Percentiles rank a stretch among this genome's conserved stretches.
These are phyloP conservation scores for Drosophila affinis DNA, from an alignment of 2,888 invertebrate species.

Conservation along the genomic window DNA sequence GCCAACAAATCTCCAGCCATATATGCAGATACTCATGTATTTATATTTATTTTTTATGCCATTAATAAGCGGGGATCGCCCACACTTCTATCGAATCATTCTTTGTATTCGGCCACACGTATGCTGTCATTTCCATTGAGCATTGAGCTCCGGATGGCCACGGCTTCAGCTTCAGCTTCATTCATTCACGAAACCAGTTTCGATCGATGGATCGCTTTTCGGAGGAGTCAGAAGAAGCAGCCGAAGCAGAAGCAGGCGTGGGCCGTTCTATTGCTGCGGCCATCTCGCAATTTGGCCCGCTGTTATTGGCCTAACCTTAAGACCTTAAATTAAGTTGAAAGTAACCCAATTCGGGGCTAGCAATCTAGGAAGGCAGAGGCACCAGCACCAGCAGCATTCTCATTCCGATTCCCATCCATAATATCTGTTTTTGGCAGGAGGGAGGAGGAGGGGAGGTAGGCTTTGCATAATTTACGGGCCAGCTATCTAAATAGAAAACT, in stretches of 20 bases:
- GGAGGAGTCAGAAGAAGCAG: slow-evolving; percentile 10
- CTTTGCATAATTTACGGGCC: slow-evolving; percentile 61
- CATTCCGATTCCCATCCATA: slow-evolving; percentile 36
- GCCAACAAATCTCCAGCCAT: slow-evolving; percentile 10
- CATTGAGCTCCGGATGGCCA: slow-evolving; percentile 37
- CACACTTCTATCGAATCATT: slow-evolving; percentile 47
- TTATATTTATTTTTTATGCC: slow-evolving; percentile 27
- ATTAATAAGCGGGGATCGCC: slow-evolving; percentile 67
- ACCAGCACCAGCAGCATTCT: slow-evolving; percentile 30
- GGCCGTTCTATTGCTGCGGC: slow-evolving; percentile 50
- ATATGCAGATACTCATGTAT: neutral
- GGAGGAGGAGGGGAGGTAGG: slow-evolving; percentile 40
- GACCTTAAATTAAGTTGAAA: slow-evolving; percentile 74
- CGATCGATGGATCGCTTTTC: slow-evolving; percentile 7
- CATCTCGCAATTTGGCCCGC: slow-evolving; percentile 33
- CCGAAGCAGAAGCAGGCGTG: slow-evolving; percentile 56
- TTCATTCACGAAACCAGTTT: slow-evolving; percentile 60
- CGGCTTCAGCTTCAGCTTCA: slow-evolving; percentile 7
- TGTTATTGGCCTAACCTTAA: slow-evolving; percentile 65
- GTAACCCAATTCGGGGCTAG: slow-evolving; percentile 74
- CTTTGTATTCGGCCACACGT: slow-evolving; percentile 60
- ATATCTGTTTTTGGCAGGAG: slow-evolving; percentile 44
- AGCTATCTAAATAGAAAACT: slow-evolving; percentile 64
- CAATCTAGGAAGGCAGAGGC: slow-evolving; percentile 20
- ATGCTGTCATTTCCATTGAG: slow-evolving; percentile 68